phyloP scores from a whole-genome alignment of 1,140 invertebrate species.

The Parasteatoda tepidariorum region DNA sequence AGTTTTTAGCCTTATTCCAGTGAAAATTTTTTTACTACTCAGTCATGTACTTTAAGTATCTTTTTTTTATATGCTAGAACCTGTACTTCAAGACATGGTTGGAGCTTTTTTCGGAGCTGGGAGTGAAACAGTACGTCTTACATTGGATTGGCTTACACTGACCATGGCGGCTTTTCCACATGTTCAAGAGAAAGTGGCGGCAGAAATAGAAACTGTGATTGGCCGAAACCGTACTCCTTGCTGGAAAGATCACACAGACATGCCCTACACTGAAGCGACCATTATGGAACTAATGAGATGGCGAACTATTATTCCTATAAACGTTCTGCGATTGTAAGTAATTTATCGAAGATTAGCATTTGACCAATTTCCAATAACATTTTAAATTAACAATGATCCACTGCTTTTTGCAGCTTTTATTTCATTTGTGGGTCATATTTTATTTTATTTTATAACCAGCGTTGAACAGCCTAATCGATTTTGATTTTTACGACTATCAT shows the following conservation, averaged over 20 bases:
- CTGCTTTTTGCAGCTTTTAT: too few relatives aligned
- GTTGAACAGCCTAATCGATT: too few relatives aligned
- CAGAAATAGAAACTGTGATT: conserved; percentile 64
- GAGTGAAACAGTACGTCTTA: conserved; percentile 63
- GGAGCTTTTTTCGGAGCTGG: conserved; percentile 63
- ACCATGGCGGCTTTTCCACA: conserved; percentile 62
- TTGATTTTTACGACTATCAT: too few relatives aligned
- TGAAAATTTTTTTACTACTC: too few relatives aligned
- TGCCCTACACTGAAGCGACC: conserved; percentile 64
- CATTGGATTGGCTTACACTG: conserved; percentile 62
- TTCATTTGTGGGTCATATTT: too few relatives aligned
- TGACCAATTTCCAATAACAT: background rate
- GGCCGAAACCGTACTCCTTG: conserved; percentile 61
- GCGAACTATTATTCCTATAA: conserved; percentile 62
- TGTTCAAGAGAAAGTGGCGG: conserved; percentile 63
- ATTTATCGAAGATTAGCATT: background rate
- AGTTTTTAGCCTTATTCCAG: too few relatives aligned
- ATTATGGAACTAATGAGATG: conserved; percentile 62
- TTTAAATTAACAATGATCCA: too few relatives aligned
- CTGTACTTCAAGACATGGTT: conserved; percentile 56
- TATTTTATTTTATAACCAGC: too few relatives aligned
- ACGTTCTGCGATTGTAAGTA: conserved; percentile 53
- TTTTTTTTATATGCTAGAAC: conserved; percentile 27
- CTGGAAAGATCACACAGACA: conserved; percentile 49
- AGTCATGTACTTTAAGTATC: too few relatives aligned